Percentiles rank a stretch among this genome's conserved stretches.
Evolutionary conservation across 2,888 invertebrate genomes (phyloP).

Genomic region (Nomada fabriciana): DNA sequence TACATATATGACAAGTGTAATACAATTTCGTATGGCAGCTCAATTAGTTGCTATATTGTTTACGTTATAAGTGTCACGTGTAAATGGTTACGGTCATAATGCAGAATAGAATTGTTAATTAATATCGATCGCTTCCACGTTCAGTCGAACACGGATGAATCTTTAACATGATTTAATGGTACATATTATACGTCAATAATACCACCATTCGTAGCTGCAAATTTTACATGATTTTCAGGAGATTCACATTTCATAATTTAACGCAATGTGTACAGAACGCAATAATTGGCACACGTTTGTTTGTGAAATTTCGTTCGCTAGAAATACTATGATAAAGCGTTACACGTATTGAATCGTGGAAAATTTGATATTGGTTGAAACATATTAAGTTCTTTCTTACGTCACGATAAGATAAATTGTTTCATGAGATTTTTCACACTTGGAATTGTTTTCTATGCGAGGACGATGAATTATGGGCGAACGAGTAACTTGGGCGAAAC

Average conservation of each 20-base stretch:
- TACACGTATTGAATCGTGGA: too few species aligned
- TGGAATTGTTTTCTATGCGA: not conserved
- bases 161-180: not conserved
- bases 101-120: conserved; percentile 2
- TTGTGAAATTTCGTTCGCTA: too few species aligned
- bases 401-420: not conserved
- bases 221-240: not conserved
- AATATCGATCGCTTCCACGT: not conserved
- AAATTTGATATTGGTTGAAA: not conserved
- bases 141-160: not conserved
- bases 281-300: not conserved
- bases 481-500: not conserved
- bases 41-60: not conserved
- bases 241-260: too few species aligned
- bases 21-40: not conserved
- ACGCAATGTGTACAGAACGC: not conserved
- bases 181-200: too few species aligned
- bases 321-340: too few species aligned
- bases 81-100: not conserved
- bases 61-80: not conserved
- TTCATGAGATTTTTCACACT: not conserved
- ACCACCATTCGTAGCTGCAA: not conserved
- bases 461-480: conserved; percentile 21
- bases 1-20: not conserved
- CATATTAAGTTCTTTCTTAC: not conserved